A percentile compares a stretch with the other conserved stretches of the same genome.
phyloP scores from a whole-genome alignment of 1,140 invertebrate species.

The Pissodes strobi region DNA sequence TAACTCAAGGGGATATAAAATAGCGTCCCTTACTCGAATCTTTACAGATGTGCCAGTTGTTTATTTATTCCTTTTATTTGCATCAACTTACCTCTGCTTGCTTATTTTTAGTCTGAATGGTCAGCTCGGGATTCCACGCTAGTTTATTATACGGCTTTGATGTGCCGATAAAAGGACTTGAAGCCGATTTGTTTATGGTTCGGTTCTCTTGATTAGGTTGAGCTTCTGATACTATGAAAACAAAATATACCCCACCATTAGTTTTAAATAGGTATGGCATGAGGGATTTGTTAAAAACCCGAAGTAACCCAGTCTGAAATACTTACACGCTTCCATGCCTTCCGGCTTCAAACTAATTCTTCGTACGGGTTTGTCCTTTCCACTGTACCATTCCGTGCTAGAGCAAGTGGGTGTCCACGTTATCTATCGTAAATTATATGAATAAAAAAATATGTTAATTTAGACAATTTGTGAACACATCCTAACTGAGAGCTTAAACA shows the following conservation, averaged over 20 bases:
- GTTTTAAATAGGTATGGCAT: too few species aligned
- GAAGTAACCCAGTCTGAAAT: too few species aligned
- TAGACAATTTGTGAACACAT: too few species aligned
- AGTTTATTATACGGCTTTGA: conserved; percentile 58
- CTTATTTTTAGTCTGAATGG: conserved; percentile 61
- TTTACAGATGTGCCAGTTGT: too few species aligned
- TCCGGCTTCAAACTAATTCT: conserved; percentile 80
- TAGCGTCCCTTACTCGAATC: too few species aligned
- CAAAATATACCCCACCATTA: too few species aligned
- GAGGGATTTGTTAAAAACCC: too few species aligned
- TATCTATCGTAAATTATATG: conserved; percentile 53
- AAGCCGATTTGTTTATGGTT: conserved; percentile 49
- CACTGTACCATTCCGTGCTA: conserved; percentile 76
- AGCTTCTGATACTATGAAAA: conserved; percentile 63
- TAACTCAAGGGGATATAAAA: too few species aligned
- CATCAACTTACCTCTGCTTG: conserved; percentile 66
- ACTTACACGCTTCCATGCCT: conserved; percentile 85
- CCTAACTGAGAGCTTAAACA: too few species aligned
- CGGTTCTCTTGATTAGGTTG: conserved; percentile 52
- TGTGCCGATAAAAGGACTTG: conserved; percentile 54
- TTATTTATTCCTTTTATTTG: too few species aligned
- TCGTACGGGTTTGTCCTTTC: conserved; percentile 65
- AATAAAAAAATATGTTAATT: too few species aligned
- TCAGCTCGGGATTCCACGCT: conserved; percentile 61
- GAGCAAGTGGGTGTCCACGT: conserved; percentile 81